phyloP scores from a whole-genome alignment of 2,113 vertebrate genomes.

The Halichoeres trimaculatus region DNA sequence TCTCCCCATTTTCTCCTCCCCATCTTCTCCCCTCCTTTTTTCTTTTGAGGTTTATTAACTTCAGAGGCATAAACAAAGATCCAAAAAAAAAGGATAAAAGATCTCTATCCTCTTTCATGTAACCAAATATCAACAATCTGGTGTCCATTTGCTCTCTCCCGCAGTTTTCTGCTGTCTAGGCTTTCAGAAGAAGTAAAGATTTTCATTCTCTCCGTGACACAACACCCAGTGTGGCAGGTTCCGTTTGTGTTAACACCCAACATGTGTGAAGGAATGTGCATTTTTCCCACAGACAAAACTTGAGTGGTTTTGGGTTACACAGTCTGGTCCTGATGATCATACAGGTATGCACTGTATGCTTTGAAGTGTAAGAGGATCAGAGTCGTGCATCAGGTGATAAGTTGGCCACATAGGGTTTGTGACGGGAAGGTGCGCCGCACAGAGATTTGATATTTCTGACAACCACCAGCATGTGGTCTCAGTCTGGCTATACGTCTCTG shows the following conservation, averaged over 20 bases:
- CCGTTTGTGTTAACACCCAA: slow-evolving; percentile 25
- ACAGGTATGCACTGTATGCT: slow-evolving; percentile 41
- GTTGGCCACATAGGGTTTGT: slow-evolving; percentile 11
- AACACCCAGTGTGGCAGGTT: slow-evolving; percentile 2
- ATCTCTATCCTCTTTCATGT: not conserved
- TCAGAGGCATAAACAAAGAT: not conserved
- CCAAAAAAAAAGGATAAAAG: no score
- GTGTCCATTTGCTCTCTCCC: slow-evolving; percentile 2
- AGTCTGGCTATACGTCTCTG: not conserved
- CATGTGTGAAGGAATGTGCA: slow-evolving; percentile 35
- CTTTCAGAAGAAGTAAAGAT: not conserved
- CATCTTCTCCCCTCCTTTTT: no score
- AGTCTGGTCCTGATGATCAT: not conserved
- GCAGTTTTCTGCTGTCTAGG: not conserved
- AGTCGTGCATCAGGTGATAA: slow-evolving; percentile 29
- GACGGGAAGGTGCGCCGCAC: slow-evolving; percentile 10
- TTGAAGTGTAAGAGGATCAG: slow-evolving; percentile 60
- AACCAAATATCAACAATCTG: slow-evolving; percentile 25
- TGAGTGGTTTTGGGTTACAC: not conserved
- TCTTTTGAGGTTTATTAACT: no score
- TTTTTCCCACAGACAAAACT: slow-evolving; percentile 6
- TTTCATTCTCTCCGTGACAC: slow-evolving; percentile 12
- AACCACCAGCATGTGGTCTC: slow-evolving; percentile 28
- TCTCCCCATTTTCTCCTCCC: no score
- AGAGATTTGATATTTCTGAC: slow-evolving; percentile 37